Conservation (phyloP, 2,888 invertebrate species). For the Perithous albicinctus region DNA sequence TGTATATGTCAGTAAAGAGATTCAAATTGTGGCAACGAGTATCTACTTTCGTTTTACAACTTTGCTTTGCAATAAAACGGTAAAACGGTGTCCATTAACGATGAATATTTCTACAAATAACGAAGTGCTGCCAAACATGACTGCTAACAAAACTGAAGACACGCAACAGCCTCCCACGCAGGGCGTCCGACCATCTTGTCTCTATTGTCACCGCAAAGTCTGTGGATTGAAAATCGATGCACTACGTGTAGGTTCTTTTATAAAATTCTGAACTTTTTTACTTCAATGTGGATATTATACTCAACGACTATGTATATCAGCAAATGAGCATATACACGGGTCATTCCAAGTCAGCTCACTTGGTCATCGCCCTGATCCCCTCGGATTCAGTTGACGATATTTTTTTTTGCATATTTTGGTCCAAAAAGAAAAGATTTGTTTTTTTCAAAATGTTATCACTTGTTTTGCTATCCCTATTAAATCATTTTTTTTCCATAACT, state of each 20-base stretch:
- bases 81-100: background rate
- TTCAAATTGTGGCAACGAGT: conserved; percentile 68
- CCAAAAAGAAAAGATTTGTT: no score
- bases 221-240: conserved; percentile 55
- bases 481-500: no score
- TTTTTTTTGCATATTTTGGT: no score
- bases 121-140: background rate
- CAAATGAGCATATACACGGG: no score
- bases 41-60: conserved; percentile 60
- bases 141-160: background rate
- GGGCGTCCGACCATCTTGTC: conserved; percentile 35
- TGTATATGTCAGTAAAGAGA: conserved; percentile 68
- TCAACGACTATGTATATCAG: background rate
- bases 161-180: background rate
- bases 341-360: no score
- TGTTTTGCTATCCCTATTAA: no score
- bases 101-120: conserved; percentile 1
- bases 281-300: background rate
- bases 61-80: background rate
- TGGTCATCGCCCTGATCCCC: no score
- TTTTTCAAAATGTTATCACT: no score
- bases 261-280: background rate
- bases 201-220: conserved; percentile 58
- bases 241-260: conserved; percentile 52
- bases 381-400: no score